Conservation (phyloP, 2,888 invertebrate species). For the Stenichneumon culpator region DNA sequence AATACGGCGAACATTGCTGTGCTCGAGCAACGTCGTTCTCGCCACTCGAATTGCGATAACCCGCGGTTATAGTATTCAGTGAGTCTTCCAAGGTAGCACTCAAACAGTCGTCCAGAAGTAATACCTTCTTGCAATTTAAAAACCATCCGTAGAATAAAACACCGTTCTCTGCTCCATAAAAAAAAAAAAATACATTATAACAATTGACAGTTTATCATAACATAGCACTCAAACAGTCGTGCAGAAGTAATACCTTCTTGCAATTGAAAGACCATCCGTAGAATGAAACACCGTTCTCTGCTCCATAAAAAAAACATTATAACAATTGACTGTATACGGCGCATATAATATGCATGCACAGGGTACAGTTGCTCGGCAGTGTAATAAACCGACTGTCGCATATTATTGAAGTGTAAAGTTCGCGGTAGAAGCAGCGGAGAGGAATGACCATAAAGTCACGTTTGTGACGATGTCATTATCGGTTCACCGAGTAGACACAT, state of each 20-base stretch:
- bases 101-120: slow-evolving; percentile 25
- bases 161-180: neutral
- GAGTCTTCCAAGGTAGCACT: slow-evolving; percentile 26
- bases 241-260: slow-evolving; percentile 1
- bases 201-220: neutral
- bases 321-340: neutral
- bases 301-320: neutral
- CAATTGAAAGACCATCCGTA: slow-evolving; percentile 15
- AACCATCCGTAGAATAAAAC: slow-evolving; percentile 17
- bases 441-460: neutral
- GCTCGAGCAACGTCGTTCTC: slow-evolving; percentile 13
- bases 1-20: slow-evolving; percentile 1
- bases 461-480: slow-evolving; percentile 23
- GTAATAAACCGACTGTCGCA: slow-evolving; percentile 24
- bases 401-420: too few relatives aligned
- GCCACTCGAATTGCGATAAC: slow-evolving; percentile 23
- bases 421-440: too few relatives aligned
- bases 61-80: slow-evolving; percentile 20
- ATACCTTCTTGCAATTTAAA: slow-evolving; percentile 1
- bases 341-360: neutral
- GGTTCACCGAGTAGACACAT: slow-evolving; percentile 31
- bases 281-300: neutral
- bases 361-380: slow-evolving; percentile 1
- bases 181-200: slow-evolving; percentile 17
- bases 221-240: slow-evolving; percentile 20